Conservation (phyloP, 2,113 vertebrate genomes). For the Alexandromys fortis region DNA sequence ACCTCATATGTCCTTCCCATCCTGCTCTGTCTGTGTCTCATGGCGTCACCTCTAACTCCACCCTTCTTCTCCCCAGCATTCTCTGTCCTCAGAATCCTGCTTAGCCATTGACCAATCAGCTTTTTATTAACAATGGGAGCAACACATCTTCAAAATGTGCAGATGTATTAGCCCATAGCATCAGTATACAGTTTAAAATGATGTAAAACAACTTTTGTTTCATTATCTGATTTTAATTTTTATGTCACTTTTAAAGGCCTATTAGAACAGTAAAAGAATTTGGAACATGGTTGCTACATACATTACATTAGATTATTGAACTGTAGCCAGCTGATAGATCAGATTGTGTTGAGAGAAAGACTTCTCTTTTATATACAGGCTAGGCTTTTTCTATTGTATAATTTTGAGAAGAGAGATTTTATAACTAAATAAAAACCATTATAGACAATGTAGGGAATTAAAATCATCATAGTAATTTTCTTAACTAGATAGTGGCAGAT, state of each 20-base stretch:
- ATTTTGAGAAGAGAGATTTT: not conserved
- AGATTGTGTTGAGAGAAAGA: not conserved
- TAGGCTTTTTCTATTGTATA: not conserved
- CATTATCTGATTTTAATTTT: slow-evolving; percentile 12
- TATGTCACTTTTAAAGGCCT: slow-evolving; percentile 19
- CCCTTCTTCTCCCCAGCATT: too few species aligned
- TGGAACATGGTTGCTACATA: not conserved
- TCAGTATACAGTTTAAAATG: slow-evolving; percentile 36
- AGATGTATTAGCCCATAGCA: too few species aligned
- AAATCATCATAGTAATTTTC: not conserved
- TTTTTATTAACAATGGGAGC: too few species aligned
- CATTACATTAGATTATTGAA: slow-evolving; percentile 48
- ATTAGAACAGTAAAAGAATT: not conserved
- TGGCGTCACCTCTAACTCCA: too few species aligned
- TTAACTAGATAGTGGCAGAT: not conserved
- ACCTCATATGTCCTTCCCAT: too few species aligned
- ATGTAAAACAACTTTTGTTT: slow-evolving; percentile 27
- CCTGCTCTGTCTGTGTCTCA: too few species aligned
- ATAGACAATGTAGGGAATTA: not conserved
- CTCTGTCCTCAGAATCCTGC: too few species aligned
- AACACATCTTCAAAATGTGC: too few species aligned
- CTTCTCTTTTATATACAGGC: not conserved
- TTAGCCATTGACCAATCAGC: too few species aligned
- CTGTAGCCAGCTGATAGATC: not conserved
- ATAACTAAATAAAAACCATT: slow-evolving; percentile 15